These are phyloP conservation scores for Cydia splendana DNA, from an alignment of 1,140 invertebrate genomes.

Conservation along the genomic window DNA sequence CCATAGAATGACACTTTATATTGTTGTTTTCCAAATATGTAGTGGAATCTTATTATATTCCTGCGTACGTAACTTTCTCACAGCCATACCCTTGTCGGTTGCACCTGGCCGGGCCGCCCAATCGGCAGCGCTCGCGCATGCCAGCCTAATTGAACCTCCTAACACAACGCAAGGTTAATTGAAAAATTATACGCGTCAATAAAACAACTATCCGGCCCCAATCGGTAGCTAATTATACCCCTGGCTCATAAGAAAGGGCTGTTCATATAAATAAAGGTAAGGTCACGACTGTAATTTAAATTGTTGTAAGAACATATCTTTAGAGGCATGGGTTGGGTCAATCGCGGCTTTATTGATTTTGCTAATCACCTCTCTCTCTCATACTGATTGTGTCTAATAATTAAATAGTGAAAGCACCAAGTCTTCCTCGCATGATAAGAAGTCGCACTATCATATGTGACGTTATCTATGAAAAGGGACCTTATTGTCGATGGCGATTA, in stretches of 20 bases:
- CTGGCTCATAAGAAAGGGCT: background rate
- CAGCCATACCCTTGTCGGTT: constrained; percentile 8
- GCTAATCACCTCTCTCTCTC: background rate
- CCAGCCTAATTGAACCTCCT: constrained; percentile 27
- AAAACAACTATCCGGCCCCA: constrained; percentile 14
- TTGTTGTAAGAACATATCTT: background rate
- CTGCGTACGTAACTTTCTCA: background rate
- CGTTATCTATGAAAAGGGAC: too few species aligned
- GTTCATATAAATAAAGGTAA: background rate
- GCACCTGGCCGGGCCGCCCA: constrained; percentile 25
- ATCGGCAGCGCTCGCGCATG: constrained; percentile 22
- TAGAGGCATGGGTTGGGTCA: background rate
- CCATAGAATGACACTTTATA: too few species aligned
- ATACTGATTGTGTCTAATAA: too few species aligned
- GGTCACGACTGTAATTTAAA: constrained; percentile 3
- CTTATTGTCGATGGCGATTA: too few species aligned
- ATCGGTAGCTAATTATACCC: constrained; percentile 26
- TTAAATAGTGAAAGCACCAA: too few species aligned
- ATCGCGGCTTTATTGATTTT: background rate
- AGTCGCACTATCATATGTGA: too few species aligned
- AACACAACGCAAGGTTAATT: constrained; percentile 28
- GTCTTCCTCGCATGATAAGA: too few species aligned
- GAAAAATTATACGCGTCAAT: constrained; percentile 26
- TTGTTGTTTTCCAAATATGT: too few species aligned
- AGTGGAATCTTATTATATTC: too few species aligned